These are phyloP conservation scores for Columba guinea DNA, from an alignment of 2,797 vertebrate species.

Conservation along the genomic window DNA sequence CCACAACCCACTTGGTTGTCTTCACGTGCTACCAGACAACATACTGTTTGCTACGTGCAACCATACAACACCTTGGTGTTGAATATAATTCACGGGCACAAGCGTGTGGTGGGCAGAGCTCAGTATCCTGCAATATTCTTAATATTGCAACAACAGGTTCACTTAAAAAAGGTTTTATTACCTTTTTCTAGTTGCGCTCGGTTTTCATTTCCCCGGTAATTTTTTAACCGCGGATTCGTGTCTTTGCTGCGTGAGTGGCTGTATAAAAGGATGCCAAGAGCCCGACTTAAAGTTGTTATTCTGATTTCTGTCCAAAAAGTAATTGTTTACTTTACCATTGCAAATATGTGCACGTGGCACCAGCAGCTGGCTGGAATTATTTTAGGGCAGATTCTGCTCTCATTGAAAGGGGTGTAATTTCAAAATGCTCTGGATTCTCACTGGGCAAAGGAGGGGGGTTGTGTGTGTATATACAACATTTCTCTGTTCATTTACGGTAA, in stretches of 20 bases:
- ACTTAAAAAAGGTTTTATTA: background rate
- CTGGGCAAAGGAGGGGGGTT: background rate
- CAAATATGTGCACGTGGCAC: background rate
- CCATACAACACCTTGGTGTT: fast-evolving
- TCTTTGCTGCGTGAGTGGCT: background rate
- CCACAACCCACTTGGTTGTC: fast-evolving
- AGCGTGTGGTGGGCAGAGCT: background rate
- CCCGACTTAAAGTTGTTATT: background rate
- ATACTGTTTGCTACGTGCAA: no score
- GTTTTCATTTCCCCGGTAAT: background rate
- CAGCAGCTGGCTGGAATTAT: background rate
- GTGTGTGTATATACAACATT: no score
- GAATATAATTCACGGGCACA: background rate
- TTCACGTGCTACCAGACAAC: background rate
- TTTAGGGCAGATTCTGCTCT: background rate
- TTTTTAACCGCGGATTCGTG: background rate
- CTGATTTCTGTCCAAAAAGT: background rate
- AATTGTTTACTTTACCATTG: background rate
- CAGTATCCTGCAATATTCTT: fast-evolving
- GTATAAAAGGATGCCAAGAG: background rate
- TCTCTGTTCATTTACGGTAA: background rate
- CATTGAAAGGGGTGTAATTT: background rate
- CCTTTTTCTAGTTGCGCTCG: fast-evolving
- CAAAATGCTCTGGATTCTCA: background rate
- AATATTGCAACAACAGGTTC: background rate